Conservation (phyloP, 1,140 invertebrate species). For the Akabosia matsudoensis region DNA sequence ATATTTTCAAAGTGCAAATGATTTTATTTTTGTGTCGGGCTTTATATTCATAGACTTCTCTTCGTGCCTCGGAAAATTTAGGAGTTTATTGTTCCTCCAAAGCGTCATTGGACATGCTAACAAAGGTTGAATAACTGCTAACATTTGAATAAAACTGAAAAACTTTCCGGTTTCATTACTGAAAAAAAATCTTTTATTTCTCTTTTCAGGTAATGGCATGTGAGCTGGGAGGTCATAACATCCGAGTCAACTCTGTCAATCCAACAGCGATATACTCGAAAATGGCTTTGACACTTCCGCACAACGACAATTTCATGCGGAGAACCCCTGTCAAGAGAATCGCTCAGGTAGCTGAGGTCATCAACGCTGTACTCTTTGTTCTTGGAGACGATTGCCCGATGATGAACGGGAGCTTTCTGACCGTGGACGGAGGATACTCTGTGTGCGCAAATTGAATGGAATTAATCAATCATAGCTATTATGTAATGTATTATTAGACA, state of each 20-base stretch:
- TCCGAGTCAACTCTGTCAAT: conserved; percentile 34
- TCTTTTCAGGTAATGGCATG: conserved; percentile 71
- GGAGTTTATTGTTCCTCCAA: conserved; percentile 14
- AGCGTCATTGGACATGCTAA: conserved; percentile 14
- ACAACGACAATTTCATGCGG: conserved; percentile 17
- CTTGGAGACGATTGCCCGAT: conserved; percentile 15
- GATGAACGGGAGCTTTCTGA: conserved; percentile 19
- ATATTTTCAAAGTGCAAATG: too few species aligned
- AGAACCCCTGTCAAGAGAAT: conserved; percentile 23
- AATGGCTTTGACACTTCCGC: conserved; percentile 21
- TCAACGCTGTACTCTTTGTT: conserved; percentile 18
- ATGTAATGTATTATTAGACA: too few species aligned
- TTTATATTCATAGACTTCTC: conserved; percentile 3
- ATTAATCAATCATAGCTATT: too few species aligned
- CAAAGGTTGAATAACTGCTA: background rate
- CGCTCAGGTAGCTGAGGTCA: conserved; percentile 5
- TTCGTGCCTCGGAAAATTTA: conserved; percentile 9
- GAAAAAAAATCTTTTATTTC: background rate
- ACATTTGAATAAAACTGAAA: background rate
- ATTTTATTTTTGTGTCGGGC: too few species aligned
- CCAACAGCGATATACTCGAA: conserved; percentile 10
- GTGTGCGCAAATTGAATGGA: conserved; percentile 8
- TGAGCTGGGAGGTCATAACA: conserved; percentile 73
- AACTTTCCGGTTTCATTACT: too few species aligned
- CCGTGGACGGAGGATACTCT: conserved; percentile 19